phyloP scores from a whole-genome alignment of 2,888 invertebrate species.

The Strigamia transsilvanica region DNA sequence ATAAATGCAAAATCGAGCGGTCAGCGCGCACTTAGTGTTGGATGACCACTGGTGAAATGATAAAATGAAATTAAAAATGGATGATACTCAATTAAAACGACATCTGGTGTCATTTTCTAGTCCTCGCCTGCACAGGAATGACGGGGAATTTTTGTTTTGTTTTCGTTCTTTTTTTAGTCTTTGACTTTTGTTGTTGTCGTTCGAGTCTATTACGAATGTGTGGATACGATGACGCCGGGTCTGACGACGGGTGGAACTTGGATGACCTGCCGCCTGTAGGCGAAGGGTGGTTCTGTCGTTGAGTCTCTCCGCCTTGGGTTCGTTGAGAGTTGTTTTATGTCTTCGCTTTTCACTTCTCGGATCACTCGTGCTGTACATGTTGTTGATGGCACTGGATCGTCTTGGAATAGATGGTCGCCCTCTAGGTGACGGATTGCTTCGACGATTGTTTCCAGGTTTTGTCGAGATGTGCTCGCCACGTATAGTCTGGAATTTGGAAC shows the following conservation, averaged over 20 bases:
- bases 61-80: constrained; percentile 7
- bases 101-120: neutral
- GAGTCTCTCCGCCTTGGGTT: neutral
- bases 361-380: constrained; percentile 22
- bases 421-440: constrained; percentile 98
- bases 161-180: neutral
- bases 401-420: constrained; percentile 91
- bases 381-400: constrained; percentile 63
- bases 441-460: constrained; percentile 96
- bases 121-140: neutral
- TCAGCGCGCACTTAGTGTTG: neutral
- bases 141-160: neutral
- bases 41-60: neutral
- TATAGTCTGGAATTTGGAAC: constrained; percentile 13
- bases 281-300: constrained; percentile 50
- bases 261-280: constrained; percentile 58
- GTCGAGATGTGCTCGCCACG: constrained; percentile 75
- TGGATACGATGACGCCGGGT: constrained; percentile 83
- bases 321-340: neutral
- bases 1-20: neutral
- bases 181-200: neutral
- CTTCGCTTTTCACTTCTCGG: constrained; percentile 50
- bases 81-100: neutral
- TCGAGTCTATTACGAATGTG: constrained; percentile 51
- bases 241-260: constrained; percentile 68